Evolutionary conservation across 30 jellyfish, hydroid and myxozoan species (phyloP), one percentile per base, ranked within the genome.

Genomic region (Mastigias papua): DNA sequence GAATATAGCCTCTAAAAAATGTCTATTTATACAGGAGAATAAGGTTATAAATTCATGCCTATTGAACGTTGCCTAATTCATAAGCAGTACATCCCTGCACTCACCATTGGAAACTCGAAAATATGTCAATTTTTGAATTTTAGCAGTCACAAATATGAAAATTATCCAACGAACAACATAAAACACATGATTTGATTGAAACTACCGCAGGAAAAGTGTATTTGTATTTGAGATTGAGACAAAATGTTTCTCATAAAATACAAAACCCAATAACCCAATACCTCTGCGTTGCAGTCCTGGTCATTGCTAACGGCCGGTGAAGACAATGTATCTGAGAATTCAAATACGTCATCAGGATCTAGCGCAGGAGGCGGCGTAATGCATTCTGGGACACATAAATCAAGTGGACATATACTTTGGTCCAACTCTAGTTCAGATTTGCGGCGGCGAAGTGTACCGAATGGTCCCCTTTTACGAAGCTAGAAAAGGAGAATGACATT

Each of bases 341-440:
- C 99, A 61, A 96, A 96, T 3, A 96, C 93, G 49, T 84, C 96
- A 54, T 96, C 99, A 13, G 99, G 99, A 79, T 96, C 97, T 33
- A 96, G 91, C 1, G 99, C 97, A 17, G 96, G 96, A n/a, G 99
- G 99, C 1, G 99, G 99, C 29, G 98, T 86, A 29, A 91, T 87
- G 88, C 92, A 68, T 48, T 81, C 96, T 6, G 99, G 96, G 0
- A 96, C 98, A 63, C 82, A 96, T 29, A 91, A 79, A 17, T 87
- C 97, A 91, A 60, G 70, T 27, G 98, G 98, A 78, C 99, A 96
- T 1, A 96, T 76, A 34, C 84, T 69, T 71, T 92, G 91, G 61
- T 96, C 99, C 28, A 91, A 84, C 48, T 96, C 99, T 6, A 89
- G 88, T 50, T 96, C 99, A 0, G 99, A 96, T 66, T 90, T 90